Conservation (phyloP, 2,797 vertebrate species). For the Borostomias antarcticus region DNA sequence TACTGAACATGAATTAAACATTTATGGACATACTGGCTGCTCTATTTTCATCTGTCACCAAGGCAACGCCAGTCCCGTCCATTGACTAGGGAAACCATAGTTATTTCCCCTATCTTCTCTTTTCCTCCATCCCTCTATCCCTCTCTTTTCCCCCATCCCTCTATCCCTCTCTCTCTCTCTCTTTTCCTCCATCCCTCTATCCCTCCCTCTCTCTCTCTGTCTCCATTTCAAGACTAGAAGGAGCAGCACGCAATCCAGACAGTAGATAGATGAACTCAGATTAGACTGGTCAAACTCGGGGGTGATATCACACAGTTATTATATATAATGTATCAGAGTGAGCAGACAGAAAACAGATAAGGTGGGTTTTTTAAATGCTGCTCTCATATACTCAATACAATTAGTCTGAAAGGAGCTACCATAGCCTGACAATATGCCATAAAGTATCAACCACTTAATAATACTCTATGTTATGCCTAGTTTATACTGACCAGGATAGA, state of each 20-base stretch:
- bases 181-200: neutral
- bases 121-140: neutral
- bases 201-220: neutral
- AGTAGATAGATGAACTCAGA: no score
- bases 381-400: neutral
- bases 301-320: no score
- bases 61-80: neutral
- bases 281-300: no score
- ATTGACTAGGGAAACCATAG: neutral
- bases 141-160: neutral
- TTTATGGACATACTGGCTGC: neutral
- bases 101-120: neutral
- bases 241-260: no score
- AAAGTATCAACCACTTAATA: neutral
- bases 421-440: neutral
- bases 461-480: neutral
- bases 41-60: conserved; percentile 1
- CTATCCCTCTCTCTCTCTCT: neutral
- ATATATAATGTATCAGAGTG: neutral
- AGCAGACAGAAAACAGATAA: neutral
- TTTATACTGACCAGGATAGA: neutral
- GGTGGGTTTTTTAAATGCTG: neutral
- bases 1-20: neutral
- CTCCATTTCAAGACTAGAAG: no score
- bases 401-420: neutral